phyloP scores from a whole-genome alignment of 2,797 vertebrate species.

The Catostomus latipinnis region DNA sequence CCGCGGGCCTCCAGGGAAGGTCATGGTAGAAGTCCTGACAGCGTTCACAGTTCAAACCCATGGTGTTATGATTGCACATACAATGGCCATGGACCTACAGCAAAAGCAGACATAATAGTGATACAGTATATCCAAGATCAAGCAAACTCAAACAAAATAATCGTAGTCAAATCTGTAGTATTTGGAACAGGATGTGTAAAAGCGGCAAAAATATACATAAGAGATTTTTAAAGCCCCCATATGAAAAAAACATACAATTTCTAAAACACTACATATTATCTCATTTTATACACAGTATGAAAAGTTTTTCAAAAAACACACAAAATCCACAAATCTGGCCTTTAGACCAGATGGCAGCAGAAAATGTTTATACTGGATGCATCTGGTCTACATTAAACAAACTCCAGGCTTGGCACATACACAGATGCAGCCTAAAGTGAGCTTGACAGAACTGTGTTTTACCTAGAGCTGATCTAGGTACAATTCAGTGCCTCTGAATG shows the following conservation, averaged over 20 bases:
- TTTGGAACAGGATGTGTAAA: not conserved
- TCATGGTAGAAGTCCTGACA: conserved; percentile 96
- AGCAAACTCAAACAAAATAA: not conserved
- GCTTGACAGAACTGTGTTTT: conserved; percentile 5
- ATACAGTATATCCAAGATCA: conserved; percentile 11
- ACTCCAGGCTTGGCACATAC: conserved; percentile 35
- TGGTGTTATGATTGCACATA: conserved; percentile 96
- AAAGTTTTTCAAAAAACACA: not conserved
- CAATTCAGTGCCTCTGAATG: conserved; percentile 20
- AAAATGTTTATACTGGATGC: conserved; percentile 62
- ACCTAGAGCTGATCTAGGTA: conserved; percentile 14
- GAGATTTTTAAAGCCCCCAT: not conserved
- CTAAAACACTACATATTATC: too few species aligned
- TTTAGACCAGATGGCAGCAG: conserved; percentile 46
- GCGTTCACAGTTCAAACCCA: conserved; percentile 92
- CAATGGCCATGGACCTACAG: conserved; percentile 93
- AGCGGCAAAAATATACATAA: not conserved
- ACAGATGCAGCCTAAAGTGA: conserved; percentile 1
- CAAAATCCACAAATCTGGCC: conserved; percentile 40
- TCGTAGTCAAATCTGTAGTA: not conserved
- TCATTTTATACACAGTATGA: too few species aligned
- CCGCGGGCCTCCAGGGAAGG: conserved; percentile 92
- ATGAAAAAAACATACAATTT: too few species aligned
- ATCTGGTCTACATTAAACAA: conserved; percentile 64
- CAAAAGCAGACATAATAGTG: conserved; percentile 27